A percentile compares a stretch with the other conserved stretches of the same genome.
Evolutionary conservation across 2,888 invertebrate genomes (phyloP).

Genomic region (Drosophila paranaensis): DNA sequence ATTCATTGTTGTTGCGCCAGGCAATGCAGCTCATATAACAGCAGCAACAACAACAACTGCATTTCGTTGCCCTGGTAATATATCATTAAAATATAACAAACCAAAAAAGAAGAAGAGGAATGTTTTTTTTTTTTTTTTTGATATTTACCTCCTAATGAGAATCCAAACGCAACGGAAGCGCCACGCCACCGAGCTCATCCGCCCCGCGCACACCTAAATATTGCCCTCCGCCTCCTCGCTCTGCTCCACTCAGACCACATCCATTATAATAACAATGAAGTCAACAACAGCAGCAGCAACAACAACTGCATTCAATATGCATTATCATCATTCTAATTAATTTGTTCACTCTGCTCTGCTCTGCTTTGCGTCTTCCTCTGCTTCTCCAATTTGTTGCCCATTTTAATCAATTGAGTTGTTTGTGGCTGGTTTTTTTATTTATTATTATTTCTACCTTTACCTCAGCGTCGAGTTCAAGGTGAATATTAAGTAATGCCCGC

Average conservation of each 20-base stretch:
- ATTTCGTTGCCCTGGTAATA: conserved; percentile 48
- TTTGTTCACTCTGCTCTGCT: conserved; percentile 44
- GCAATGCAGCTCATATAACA: conserved; percentile 39
- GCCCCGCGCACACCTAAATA: conserved; percentile 2
- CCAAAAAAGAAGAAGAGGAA: conserved; percentile 5
- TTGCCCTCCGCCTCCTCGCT: not conserved
- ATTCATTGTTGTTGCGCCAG: conserved; percentile 22
- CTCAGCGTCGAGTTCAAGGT: conserved; percentile 49
- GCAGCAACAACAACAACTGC: conserved; percentile 30
- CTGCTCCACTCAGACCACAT: not conserved
- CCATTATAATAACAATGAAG: conserved; percentile 26
- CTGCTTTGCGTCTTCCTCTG: not conserved
- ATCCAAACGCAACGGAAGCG: conserved; percentile 50
- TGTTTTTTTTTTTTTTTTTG: not conserved
- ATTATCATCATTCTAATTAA: conserved; percentile 59
- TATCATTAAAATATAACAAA: conserved; percentile 55
- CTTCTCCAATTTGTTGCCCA: conserved; percentile 6
- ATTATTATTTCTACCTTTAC: conserved; percentile 14
- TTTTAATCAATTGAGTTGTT: conserved; percentile 40
- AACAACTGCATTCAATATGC: conserved; percentile 36
- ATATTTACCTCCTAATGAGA: conserved; percentile 47
- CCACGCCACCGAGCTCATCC: conserved; percentile 31
- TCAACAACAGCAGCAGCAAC: not conserved
- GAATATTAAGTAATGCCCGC: conserved; percentile 19
- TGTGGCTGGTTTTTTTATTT: not conserved